Evolutionary conservation across 1,140 invertebrate species (phyloP), one percentile per base, ranked within the genome.

Genomic region (Sitodiplosis mosellana): DNA sequence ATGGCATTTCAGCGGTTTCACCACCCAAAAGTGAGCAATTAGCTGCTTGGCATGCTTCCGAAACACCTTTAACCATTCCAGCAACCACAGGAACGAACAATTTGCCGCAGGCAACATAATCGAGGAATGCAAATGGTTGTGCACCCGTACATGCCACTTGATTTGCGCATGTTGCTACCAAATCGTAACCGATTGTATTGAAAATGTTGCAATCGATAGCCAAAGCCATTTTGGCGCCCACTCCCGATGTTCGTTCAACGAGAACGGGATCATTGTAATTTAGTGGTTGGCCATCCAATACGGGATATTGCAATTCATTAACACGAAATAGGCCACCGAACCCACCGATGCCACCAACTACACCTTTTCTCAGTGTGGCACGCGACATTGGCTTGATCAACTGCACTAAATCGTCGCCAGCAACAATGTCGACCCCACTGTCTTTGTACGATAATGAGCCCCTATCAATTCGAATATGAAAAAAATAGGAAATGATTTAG

Each of bases 151-250:
- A 89, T 18, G 98, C 67, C 43, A 98, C 78, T 65, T 98, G 93
- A 69, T 99, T 99, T 2, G 93, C 92, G 61, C 90, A 94, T 88
- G 96, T 95, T 10, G 93, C 94, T 10, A 99, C 93, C 33, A 98
- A 71, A 69, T 98, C 95, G 55, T 92, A 83, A 1, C 94, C 95
- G 48, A 98, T 77, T 1, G 82, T 84, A 52, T 82, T 72, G 60
- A 91, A 90, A 43, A 81, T 77, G 18, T 78, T 74, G 47, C 76
- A 75, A 48, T 75, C 72, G 58, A 92, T 74, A 1, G 92, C 91
- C 55, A 96, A 77, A 78, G 93, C 86, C 11, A 94, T 69, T 68
- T 94, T 94, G 1, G 87, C 90, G 5, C 90, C 90, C 49, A 95
- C 87, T 84, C 88, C 75, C 84, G 93, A 40, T 87, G 68, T 71